Percentiles rank a stretch among this genome's conserved stretches.
Conservation (phyloP, 2,888 invertebrate genomes). For the Epinotia brunnichana region DNA sequence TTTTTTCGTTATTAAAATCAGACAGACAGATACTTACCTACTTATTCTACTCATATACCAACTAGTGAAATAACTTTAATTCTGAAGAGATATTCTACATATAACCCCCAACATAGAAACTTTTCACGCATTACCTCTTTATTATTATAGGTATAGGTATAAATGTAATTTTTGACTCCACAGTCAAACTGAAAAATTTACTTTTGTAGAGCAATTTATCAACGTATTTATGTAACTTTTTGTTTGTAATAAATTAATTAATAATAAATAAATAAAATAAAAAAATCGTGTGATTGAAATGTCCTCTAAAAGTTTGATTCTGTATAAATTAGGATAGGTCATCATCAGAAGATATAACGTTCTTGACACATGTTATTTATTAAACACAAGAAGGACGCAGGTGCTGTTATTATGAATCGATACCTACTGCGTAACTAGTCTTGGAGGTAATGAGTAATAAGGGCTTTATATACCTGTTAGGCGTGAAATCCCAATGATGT, state of each 20-base stretch:
- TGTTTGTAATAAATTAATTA: no score
- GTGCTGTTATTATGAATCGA: slow-evolving; percentile 4
- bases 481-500: neutral
- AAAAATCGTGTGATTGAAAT: neutral
- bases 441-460: neutral
- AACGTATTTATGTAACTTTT: no score
- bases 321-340: slow-evolving; percentile 1
- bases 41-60: no score
- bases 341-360: neutral
- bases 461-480: neutral
- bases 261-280: no score
- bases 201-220: no score
- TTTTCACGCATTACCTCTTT: neutral
- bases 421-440: neutral
- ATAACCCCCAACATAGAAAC: no score
- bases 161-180: no score
- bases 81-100: no score
- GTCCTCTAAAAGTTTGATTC: neutral
- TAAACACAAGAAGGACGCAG: slow-evolving; percentile 6
- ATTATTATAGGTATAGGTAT: neutral
- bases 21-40: no score
- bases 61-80: no score
- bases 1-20: no score
- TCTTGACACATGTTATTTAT: neutral
- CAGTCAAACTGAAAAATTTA: no score